Percentiles rank a stretch among this genome's conserved stretches.
Evolutionary conservation across 2,797 vertebrate genomes (phyloP).

Genomic region (Odontamblyopus lacepedii): DNA sequence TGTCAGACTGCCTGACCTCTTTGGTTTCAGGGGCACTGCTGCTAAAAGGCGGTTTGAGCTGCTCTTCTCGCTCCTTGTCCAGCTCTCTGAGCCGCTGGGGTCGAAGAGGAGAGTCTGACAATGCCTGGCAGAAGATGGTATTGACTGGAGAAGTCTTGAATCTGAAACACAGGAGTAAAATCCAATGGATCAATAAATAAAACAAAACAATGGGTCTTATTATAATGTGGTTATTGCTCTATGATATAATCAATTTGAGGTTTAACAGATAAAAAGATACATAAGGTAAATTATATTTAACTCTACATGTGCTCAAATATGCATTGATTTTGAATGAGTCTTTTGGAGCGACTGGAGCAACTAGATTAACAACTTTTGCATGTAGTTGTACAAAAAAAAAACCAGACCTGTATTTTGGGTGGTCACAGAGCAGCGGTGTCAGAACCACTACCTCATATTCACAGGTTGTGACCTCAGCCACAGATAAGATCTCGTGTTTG

Average conservation of each 20-base stretch:
- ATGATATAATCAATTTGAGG: not conserved
- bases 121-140: constrained; percentile 94
- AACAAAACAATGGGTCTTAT: not conserved
- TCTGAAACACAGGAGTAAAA: constrained; percentile 65
- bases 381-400: not conserved
- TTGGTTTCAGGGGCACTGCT: constrained; percentile 67
- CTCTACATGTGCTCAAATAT: not conserved
- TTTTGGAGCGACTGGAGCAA: not conserved
- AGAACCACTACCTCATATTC: constrained; percentile 97
- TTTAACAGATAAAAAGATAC: not conserved
- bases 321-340: not conserved
- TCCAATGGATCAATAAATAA: not conserved
- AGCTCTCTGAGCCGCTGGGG: constrained; percentile 87
- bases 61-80: constrained; percentile 88
- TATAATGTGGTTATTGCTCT: not conserved
- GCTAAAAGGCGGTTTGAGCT: constrained; percentile 86
- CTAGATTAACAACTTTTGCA: not conserved
- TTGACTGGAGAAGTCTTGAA: constrained; percentile 96
- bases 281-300: not conserved
- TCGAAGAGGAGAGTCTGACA: constrained; percentile 89
- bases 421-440: constrained; percentile 92
- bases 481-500: constrained; percentile 96
- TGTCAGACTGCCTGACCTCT: constrained; percentile 58
- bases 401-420: constrained; percentile 92
- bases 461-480: constrained; percentile 95